Conservation (phyloP, 2,113 vertebrate species). For the Crocuta crocuta region DNA sequence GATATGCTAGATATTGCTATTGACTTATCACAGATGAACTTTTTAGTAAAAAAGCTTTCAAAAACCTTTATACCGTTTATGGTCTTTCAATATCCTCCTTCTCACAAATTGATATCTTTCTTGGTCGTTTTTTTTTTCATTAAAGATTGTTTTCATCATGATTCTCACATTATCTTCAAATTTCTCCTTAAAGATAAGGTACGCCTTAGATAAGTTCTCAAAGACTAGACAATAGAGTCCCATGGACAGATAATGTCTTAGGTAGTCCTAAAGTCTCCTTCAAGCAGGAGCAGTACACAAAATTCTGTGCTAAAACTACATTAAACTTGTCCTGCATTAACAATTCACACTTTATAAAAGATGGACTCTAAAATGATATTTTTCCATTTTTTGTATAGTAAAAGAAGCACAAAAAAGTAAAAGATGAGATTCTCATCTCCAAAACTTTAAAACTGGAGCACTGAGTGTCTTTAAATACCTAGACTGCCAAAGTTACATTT, state of each 20-base stretch:
- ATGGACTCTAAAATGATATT: not conserved
- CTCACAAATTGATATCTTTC: not conserved
- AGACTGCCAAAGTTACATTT: not conserved
- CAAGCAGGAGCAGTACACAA: not conserved
- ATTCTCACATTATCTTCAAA: constrained; percentile 1
- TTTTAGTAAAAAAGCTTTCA: not conserved
- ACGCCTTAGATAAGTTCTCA: not conserved
- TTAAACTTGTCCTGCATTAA: not conserved
- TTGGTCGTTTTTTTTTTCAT: not conserved
- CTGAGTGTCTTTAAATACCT: not conserved
- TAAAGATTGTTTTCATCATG: not conserved
- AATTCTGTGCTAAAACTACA: constrained; percentile 31
- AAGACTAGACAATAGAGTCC: not conserved
- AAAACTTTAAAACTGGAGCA: not conserved
- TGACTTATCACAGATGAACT: not conserved
- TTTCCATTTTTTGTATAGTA: not conserved
- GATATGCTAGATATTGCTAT: not conserved
- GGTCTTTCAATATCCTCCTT: not conserved
- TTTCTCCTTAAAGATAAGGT: constrained; percentile 34
- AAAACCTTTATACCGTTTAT: constrained; percentile 24
- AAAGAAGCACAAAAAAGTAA: not conserved
- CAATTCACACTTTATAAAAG: not conserved
- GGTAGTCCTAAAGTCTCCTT: not conserved
- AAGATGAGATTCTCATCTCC: not conserved
- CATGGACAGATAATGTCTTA: not conserved